These are phyloP conservation scores for Calosoma granatense DNA, from an alignment of 1,140 invertebrate species.

Conservation along the genomic window DNA sequence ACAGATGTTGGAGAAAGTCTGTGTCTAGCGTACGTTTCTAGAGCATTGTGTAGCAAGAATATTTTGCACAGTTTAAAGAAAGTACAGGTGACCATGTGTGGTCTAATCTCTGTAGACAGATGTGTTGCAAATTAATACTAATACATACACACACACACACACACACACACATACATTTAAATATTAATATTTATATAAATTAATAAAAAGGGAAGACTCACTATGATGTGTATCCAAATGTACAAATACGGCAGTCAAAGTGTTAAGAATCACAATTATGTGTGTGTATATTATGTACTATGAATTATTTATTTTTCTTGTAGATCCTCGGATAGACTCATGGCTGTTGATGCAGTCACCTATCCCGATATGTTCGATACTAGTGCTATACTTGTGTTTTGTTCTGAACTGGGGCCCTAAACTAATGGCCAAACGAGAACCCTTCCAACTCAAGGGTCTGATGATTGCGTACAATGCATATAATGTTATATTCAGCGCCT, in stretches of 20 bases:
- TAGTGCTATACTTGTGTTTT: constrained; percentile 51
- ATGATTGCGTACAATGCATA: constrained; percentile 60
- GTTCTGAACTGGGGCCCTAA: constrained; percentile 60
- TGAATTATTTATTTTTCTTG: constrained; percentile 34
- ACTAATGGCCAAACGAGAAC: constrained; percentile 54
- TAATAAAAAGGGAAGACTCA: neutral
- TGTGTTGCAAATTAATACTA: neutral
- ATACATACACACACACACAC: neutral
- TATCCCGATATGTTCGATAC: constrained; percentile 50
- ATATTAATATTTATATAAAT: neutral
- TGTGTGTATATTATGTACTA: no score
- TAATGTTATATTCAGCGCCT: constrained; percentile 47
- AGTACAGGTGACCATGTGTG: no score
- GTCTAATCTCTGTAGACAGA: no score
- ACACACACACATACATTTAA: neutral
- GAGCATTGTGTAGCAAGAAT: no score
- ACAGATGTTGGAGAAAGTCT: no score
- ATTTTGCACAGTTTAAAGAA: no score
- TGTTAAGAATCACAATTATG: neutral
- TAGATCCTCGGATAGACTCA: constrained; percentile 41
- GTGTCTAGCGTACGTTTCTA: no score
- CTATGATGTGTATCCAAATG: no score
- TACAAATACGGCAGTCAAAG: no score
- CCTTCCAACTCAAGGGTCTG: constrained; percentile 50
- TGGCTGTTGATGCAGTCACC: constrained; percentile 67